These are phyloP conservation scores for Malaclemys terrapin DNA, from an alignment of 2,113 vertebrate species.

Conservation along the genomic window DNA sequence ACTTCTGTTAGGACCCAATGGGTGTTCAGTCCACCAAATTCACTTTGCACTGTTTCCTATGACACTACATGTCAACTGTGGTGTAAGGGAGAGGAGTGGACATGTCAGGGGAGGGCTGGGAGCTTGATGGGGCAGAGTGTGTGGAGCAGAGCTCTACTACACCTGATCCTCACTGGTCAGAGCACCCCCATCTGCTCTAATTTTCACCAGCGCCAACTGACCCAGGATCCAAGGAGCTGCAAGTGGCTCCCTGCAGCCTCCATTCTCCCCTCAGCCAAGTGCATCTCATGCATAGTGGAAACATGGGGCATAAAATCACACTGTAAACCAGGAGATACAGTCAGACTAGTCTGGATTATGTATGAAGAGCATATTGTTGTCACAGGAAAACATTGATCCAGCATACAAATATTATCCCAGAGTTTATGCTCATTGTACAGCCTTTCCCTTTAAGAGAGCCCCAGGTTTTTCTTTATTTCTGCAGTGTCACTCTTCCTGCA, in stretches of 20 bases:
- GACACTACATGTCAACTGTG: background rate
- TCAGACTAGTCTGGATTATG: background rate
- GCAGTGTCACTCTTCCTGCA: background rate
- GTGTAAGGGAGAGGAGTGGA: background rate
- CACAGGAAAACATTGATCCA: accelerated
- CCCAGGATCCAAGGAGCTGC: background rate
- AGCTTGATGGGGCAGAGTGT: background rate
- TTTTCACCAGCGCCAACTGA: background rate
- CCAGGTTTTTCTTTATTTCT: background rate
- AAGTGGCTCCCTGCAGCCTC: background rate
- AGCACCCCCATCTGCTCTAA: background rate
- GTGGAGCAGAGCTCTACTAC: background rate
- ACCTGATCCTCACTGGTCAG: background rate
- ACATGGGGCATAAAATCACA: background rate
- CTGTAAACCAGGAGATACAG: background rate
- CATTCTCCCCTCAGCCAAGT: background rate
- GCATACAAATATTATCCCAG: accelerated
- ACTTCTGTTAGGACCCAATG: background rate
- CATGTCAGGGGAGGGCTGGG: background rate
- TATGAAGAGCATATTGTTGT: background rate
- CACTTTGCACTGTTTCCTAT: background rate
- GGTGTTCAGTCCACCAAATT: background rate
- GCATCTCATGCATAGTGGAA: background rate
- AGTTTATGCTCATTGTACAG: accelerated
- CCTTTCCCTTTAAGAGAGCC: too few relatives aligned